Evolutionary conservation across 2,113 vertebrate species (phyloP).

Genomic region (Seriola quinqueradiata): DNA sequence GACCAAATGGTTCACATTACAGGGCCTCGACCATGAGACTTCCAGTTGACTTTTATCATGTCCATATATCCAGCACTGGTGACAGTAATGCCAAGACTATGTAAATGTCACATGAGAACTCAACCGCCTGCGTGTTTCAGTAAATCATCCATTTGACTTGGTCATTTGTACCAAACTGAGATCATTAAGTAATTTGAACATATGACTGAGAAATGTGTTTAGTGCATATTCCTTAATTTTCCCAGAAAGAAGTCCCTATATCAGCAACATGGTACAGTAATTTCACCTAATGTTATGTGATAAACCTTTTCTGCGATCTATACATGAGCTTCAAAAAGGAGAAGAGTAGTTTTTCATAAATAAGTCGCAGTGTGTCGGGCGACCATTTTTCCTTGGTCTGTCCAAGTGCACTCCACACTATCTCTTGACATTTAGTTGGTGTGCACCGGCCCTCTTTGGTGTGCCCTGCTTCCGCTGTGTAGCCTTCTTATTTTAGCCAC

Average conservation of each 20-base stretch:
- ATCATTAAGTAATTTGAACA: background rate
- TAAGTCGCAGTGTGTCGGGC: constrained; percentile 2
- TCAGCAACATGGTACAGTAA: background rate
- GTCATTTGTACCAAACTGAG: no score
- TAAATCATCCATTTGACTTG: background rate
- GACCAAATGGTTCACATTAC: constrained; percentile 44
- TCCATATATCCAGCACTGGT: background rate
- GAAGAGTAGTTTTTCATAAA: background rate
- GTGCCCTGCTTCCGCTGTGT: constrained; percentile 70
- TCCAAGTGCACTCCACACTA: constrained; percentile 58
- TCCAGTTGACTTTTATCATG: constrained; percentile 30
- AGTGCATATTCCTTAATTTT: no score
- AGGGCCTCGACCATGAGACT: constrained; percentile 21
- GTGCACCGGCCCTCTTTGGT: constrained; percentile 69
- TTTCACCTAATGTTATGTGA: background rate
- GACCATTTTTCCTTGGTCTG: constrained; percentile 14
- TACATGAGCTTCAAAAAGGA: background rate
- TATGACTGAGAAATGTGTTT: background rate
- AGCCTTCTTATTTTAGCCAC: constrained; percentile 84
- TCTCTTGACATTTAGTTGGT: constrained; percentile 85
- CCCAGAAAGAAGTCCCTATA: background rate
- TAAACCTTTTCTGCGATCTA: background rate
- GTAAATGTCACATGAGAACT: constrained; percentile 2
- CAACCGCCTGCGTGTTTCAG: background rate
- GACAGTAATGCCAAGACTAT: background rate